Evolutionary conservation across 1,140 invertebrate genomes (phyloP), one percentile per base, ranked within the genome.

Genomic region (Neomicropteryx cornuta): DNA sequence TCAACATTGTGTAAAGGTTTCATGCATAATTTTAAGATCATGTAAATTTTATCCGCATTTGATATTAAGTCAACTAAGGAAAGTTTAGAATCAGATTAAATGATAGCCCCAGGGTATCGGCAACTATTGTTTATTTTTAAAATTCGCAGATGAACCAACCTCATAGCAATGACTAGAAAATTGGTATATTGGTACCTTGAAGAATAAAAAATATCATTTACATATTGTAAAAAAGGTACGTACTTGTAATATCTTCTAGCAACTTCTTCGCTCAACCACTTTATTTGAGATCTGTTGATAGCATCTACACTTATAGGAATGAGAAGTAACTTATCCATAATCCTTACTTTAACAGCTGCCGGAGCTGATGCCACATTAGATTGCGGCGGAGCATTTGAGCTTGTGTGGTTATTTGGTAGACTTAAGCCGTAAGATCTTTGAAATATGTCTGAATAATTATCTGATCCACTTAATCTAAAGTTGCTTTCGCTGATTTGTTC

Each of bases 191-290:
- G n/a, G n/a, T n/a, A n/a, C n/a, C n/a, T n/a, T n/a, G n/a, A n/a
- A n/a, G n/a, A n/a, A n/a, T n/a, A n/a, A n/a, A n/a, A n/a, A n/a
- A n/a, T n/a, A n/a, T n/a, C n/a, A n/a, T n/a, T n/a, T n/a, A n/a
- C n/a, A n/a, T n/a, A n/a, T n/a, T n/a, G n/a, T n/a, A n/a, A n/a
- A n/a, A n/a, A n/a, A n/a, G 18, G 35, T 36, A 55, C 62, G 66
- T 55, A 77, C 78, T 75, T 77, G 38, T 79, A 79, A 68, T 81
- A 83, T 52, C 81, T 68, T 35, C 70, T 63, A 20, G 76, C 71
- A 0, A 78, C 72, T 66, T 83, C 77, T 28, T 79, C 71, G 24
- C 76, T 72, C 39, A 85, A 60, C 80, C 80, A 83, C 40, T 67
- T 69, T 46, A 81, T 76, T 41, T 72, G 77, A 39, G 72, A 58